Base-by-base conservation (phyloP, 2,888 invertebrate species). In the Ophioninae sp. region DNA sequence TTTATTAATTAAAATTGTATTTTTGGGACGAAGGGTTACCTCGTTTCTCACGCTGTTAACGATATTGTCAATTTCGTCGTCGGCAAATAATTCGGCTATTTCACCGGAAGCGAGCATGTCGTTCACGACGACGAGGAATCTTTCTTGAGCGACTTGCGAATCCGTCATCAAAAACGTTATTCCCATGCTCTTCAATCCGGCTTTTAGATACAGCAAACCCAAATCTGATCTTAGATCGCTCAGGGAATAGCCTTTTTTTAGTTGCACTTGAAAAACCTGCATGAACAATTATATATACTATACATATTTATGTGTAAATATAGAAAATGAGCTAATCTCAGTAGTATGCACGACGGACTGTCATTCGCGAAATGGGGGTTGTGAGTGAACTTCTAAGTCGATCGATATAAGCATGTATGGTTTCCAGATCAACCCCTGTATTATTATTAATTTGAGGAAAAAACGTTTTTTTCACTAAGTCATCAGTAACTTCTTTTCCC, bases 81-180 rank as follows among this genome's bases (percentile, higher is more conserved):
- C 98, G 0, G 97, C 94, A 87, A 98, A 95, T 70, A 99, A 94
- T 86, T 98, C 98, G 0, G 97, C 96, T 82, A 99, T 97, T 93
- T 99, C 98, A 3, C 99, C 99, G 0, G 98, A 98, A 0, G 98
- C 98, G 76, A 99, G 94, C 93, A 99, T 94, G 91, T 99, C 98
- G 91, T 99, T 99, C 75, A 99, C 96, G 17, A 98, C 94, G 5
- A 99, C 98, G 50, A 99, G 94, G 93, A 98, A 99, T 70, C 95
- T 95, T 92, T 99, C 99, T 64, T 98, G 97, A 0, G 98, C 96
- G 0, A 99, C 96, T 93, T 99, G 98, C 0, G 98, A 97, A 92
- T 99, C 99, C 0, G 98, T 98, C 97, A 99, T 97, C 23, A 99
- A 93, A 93, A 98, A 98, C 83, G 98, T 96, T 65, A 96, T 96